phyloP scores from a whole-genome alignment of 2,888 invertebrate genomes.

The Patella depressa region DNA sequence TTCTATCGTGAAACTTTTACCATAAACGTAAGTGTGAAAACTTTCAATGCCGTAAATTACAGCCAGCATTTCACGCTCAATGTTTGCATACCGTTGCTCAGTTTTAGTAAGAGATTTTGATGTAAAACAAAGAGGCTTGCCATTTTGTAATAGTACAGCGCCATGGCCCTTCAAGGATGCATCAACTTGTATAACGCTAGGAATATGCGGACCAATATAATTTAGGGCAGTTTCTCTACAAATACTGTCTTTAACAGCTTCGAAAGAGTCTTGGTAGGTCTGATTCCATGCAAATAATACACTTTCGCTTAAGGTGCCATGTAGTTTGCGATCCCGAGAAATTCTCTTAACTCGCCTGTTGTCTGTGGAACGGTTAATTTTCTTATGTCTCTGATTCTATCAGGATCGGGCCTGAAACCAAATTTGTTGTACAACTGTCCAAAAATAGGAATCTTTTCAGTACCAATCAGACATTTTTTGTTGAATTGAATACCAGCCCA shows the following conservation, averaged over 20 bases:
- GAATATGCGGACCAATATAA: not conserved
- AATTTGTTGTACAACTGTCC: too few species aligned
- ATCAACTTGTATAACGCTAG: not conserved
- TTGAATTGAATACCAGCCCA: not conserved
- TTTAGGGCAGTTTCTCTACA: not conserved
- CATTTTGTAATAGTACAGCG: not conserved
- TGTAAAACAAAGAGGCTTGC: too few species aligned
- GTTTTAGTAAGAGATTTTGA: too few species aligned
- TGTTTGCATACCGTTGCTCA: too few species aligned
- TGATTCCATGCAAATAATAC: not conserved
- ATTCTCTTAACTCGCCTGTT: too few species aligned
- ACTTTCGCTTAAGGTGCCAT: not conserved
- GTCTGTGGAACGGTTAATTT: too few species aligned
- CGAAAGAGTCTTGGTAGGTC: not conserved
- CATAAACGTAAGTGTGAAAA: not conserved
- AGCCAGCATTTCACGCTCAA: too few species aligned
- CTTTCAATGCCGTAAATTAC: not conserved
- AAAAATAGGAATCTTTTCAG: not conserved
- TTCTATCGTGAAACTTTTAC: not conserved
- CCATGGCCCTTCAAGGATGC: not conserved
- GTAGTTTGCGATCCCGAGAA: too few species aligned
- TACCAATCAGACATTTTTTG: slow-evolving; percentile 10
- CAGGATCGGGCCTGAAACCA: too few species aligned
- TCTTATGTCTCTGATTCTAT: too few species aligned
- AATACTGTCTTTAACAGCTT: not conserved